phyloP scores from a whole-genome alignment of 2,113 vertebrate species.

The Carollia perspicillata region DNA sequence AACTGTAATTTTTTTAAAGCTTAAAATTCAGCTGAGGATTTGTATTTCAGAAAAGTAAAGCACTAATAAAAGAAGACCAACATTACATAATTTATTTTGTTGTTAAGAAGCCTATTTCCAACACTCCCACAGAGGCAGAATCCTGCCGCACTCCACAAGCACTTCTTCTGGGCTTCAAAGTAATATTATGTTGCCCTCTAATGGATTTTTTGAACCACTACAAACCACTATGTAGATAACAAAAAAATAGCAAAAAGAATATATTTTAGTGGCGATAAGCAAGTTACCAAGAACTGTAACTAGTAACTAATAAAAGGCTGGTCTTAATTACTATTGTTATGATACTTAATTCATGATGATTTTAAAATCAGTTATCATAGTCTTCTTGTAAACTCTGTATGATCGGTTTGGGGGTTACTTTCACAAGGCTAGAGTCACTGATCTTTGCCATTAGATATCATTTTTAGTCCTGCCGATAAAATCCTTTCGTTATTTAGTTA shows the following conservation, averaged over 20 bases:
- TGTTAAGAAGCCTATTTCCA: not conserved
- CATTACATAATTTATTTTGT: not conserved
- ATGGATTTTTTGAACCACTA: conserved; percentile 73
- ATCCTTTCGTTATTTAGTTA: not conserved
- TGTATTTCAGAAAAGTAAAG: conserved; percentile 12
- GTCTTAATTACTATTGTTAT: not conserved
- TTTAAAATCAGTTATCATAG: not conserved
- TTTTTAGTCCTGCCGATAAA: not conserved
- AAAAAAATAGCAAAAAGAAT: not conserved
- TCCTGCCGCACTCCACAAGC: not conserved
- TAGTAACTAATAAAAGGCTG: not conserved
- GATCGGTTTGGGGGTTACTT: not conserved
- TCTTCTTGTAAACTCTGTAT: not conserved
- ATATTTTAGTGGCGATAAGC: not conserved
- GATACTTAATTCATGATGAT: not conserved
- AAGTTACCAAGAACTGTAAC: not conserved
- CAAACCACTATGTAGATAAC: conserved; percentile 8
- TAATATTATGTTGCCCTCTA: conserved; percentile 82
- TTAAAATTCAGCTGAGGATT: not conserved
- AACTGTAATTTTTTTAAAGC: not conserved
- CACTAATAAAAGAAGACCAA: not conserved
- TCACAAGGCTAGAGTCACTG: not conserved
- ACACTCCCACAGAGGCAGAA: not conserved
- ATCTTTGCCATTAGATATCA: not conserved
- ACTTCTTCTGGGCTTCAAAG: conserved; percentile 30